Base-by-base conservation (phyloP, 2,888 invertebrate genomes). In the Meiosimyza platycephala region DNA sequence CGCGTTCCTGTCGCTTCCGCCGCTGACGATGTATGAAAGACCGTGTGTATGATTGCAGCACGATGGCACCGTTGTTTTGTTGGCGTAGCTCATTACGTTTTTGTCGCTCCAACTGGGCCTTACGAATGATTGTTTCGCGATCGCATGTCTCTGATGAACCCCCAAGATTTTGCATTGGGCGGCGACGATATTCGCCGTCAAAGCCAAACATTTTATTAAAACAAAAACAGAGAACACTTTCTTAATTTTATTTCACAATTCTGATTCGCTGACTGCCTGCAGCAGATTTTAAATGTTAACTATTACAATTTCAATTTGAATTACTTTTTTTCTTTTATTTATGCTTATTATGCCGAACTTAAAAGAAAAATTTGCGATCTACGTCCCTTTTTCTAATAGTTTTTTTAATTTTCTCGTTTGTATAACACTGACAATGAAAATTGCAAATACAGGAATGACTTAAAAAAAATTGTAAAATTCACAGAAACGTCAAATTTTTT, bases 131-230 rank as follows among this genome's bases (percentile, higher is more conserved):
- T 6, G 85, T 85, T 81, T 95, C 93, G 73, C 91, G 88, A 81
- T 91, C 90, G 76, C 89, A 89, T 77, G 89, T 93, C 76, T 93
- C 91, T 83, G 95, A 95, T n/a, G 93, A 93, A 74, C 97, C 97
- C 74, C 95, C 93, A 79, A 97, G 89, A 87, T 94, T 96, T 88
- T 97, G 97, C 82, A 93, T 91, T 11, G 97, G 98, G 86, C 91
- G 93, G 66, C 94, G 90, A 82, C 94, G 91, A 85, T 93, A 95
- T 85, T 97, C 94, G 72, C 98, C 98, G 86, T 98, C 97, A 85
- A 98, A 98, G 82, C 94, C 90, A 87, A 91, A 91, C 91, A 91
- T 91, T 67, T 72, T 54, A 9, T 40, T 40, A 40, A 6, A 40
- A 40, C 40, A 40, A 40, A 40, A 40, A 7, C 6, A 40, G 40